Conservation (phyloP, 2,888 invertebrate species). For the Pogonocherus hispidulus region DNA sequence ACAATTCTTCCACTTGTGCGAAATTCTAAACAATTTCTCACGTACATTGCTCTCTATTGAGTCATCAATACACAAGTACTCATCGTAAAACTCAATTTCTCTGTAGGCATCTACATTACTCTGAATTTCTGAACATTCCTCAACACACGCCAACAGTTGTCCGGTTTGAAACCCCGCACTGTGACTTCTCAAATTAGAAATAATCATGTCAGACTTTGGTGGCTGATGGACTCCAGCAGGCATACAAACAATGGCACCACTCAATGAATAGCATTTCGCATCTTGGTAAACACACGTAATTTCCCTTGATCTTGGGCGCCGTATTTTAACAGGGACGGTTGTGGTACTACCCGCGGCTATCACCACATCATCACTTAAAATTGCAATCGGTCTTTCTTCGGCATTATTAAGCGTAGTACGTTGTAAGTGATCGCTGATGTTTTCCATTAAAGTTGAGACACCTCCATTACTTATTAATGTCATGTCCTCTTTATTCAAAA, state of each 20-base stretch:
- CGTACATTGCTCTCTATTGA: background rate
- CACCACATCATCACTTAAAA: background rate
- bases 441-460: background rate
- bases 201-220: background rate
- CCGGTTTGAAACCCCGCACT: no score
- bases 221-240: background rate
- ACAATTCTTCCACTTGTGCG: background rate
- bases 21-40: background rate
- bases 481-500: background rate
- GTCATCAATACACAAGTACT: background rate
- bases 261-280: background rate
- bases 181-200: no score
- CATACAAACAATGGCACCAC: background rate
- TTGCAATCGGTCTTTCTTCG: background rate
- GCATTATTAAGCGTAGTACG: background rate
- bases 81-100: background rate
- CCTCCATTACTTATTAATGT: background rate
- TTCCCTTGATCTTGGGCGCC: background rate
- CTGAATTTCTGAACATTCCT: background rate
- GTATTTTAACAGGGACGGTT: background rate
- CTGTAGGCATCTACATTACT: background rate
- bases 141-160: background rate
- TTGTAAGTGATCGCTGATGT: background rate
- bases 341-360: background rate
- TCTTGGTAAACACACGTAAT: background rate